phyloP scores from a whole-genome alignment of 2,888 invertebrate species.

The Endomychus coccineus region DNA sequence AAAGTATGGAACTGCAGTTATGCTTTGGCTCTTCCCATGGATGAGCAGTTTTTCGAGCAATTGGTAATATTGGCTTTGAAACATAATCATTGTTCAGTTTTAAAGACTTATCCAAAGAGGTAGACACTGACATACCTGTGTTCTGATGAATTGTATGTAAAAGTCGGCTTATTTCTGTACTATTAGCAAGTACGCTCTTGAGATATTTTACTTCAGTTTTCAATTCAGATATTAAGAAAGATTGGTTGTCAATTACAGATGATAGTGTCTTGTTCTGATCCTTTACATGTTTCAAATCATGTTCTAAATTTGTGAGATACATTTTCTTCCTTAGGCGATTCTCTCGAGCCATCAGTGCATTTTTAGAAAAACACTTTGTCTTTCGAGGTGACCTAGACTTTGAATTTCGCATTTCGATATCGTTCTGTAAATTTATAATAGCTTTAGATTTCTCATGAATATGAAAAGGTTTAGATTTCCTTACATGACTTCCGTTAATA shows the following conservation, averaged over 20 bases:
- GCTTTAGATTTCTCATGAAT: background rate
- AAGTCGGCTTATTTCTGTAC: slow-evolving; percentile 46
- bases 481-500: slow-evolving; percentile 7
- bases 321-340: slow-evolving; percentile 56
- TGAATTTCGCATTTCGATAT: slow-evolving; percentile 6
- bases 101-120: slow-evolving; percentile 33
- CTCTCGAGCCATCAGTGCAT: slow-evolving; percentile 56
- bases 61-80: slow-evolving; percentile 23
- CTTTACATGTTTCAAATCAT: slow-evolving; percentile 42
- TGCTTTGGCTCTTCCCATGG: slow-evolving; percentile 21
- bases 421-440: slow-evolving; percentile 9
- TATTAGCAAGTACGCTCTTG: slow-evolving; percentile 49
- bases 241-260: slow-evolving; percentile 46
- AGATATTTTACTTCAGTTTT: slow-evolving; percentile 50
- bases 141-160: slow-evolving; percentile 43
- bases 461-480: background rate
- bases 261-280: slow-evolving; percentile 46
- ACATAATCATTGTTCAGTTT: slow-evolving; percentile 8
- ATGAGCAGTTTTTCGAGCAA: slow-evolving; percentile 26
- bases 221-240: slow-evolving; percentile 44
- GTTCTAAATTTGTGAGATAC: slow-evolving; percentile 51
- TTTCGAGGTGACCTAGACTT: slow-evolving; percentile 27
- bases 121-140: slow-evolving; percentile 39
- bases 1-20: no score
- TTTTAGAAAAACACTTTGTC: slow-evolving; percentile 46